A percentile compares a stretch with the other conserved stretches of the same genome.
These are phyloP conservation scores for Zhuqinia jingwanae DNA, from an alignment of 2,888 invertebrate species.

Conservation along the genomic window DNA sequence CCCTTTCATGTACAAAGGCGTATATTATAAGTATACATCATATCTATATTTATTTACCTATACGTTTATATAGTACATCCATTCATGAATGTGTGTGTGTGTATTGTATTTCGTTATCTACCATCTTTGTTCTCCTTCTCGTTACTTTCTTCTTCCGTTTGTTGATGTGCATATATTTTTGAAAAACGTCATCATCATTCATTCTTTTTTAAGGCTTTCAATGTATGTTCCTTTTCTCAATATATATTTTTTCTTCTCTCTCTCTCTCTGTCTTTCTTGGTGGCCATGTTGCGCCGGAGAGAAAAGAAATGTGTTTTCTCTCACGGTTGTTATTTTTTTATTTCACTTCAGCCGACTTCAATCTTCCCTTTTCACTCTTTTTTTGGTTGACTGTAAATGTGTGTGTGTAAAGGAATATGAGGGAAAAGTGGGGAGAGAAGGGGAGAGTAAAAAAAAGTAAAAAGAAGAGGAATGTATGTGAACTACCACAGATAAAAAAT, in stretches of 20 bases:
- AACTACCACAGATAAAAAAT: no score
- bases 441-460: not conserved
- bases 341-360: conserved; percentile 7
- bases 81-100: no score
- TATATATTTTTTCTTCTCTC: no score
- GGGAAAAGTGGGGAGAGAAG: not conserved
- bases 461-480: no score
- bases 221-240: not conserved
- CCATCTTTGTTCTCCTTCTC: not conserved
- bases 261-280: not conserved
- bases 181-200: not conserved
- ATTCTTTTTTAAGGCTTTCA: not conserved
- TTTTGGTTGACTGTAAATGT: conserved; percentile 6
- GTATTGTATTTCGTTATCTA: no score
- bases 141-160: not conserved
- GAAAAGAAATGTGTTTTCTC: conserved; percentile 2
- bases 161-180: not conserved
- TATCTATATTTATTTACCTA: no score
- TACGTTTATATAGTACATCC: not conserved
- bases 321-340: conserved; percentile 17
- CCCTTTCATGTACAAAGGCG: not conserved
- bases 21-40: not conserved
- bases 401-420: not conserved
- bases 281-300: conserved; percentile 23
- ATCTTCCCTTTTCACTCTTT: not conserved